Percentiles rank a stretch among this genome's conserved stretches.
These are phyloP conservation scores for Mnemiopsis leidyi DNA, from an alignment of 37 sponge, comb jelly and placozoan genomes.

Conservation along the genomic window DNA sequence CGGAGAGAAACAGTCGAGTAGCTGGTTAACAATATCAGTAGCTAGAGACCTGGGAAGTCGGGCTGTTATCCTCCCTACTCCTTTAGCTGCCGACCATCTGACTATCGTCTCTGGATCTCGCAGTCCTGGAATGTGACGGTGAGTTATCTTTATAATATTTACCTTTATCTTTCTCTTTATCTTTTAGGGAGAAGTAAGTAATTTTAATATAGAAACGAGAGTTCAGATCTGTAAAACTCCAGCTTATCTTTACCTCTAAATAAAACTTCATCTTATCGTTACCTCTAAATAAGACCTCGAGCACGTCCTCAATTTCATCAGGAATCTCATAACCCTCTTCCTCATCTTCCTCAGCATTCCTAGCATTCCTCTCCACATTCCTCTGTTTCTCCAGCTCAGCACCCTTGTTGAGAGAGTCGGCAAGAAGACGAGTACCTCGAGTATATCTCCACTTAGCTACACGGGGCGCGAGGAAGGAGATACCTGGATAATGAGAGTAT, in stretches of 20 bases:
- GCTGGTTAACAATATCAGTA: neutral
- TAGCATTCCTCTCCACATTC: neutral
- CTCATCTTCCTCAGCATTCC: slow-evolving; percentile 13
- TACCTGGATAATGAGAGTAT: slow-evolving; percentile 66
- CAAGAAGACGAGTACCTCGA: neutral
- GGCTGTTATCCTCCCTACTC: slow-evolving; percentile 66
- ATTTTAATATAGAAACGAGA: too few relatives aligned
- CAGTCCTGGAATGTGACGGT: slow-evolving; percentile 71
- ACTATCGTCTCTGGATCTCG: slow-evolving; percentile 94
- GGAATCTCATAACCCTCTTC: slow-evolving; percentile 72
- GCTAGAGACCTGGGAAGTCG: neutral
- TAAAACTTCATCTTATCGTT: too few relatives aligned
- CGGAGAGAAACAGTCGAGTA: slow-evolving; percentile 40
- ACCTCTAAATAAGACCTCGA: slow-evolving; percentile 58
- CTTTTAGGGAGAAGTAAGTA: too few relatives aligned
- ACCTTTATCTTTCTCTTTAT: too few relatives aligned
- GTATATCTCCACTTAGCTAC: slow-evolving; percentile 84
- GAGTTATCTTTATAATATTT: too few relatives aligned
- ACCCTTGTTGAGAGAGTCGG: slow-evolving; percentile 36
- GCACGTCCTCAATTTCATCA: slow-evolving; percentile 66
- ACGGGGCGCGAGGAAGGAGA: slow-evolving; percentile 72
- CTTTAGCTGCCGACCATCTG: slow-evolving; percentile 98
- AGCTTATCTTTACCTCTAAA: too few relatives aligned
- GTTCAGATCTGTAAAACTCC: too few relatives aligned
- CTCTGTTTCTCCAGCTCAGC: neutral